phyloP scores from a whole-genome alignment of 2,797 vertebrate genomes.

The Enteromius radiatus region DNA sequence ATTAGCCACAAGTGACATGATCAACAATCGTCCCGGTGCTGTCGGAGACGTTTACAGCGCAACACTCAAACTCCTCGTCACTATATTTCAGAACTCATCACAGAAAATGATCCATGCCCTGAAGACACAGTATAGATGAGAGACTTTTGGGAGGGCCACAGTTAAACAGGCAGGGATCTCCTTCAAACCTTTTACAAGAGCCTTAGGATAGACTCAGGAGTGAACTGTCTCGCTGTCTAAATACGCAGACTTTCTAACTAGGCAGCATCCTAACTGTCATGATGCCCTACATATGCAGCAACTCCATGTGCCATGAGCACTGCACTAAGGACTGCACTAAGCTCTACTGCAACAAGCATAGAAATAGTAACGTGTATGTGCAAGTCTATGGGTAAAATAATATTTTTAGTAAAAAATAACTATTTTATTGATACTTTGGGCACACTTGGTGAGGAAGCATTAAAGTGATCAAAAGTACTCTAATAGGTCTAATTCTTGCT shows the following conservation, averaged over 20 bases:
- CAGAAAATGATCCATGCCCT: conserved; percentile 51
- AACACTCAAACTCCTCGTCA: conserved; percentile 15
- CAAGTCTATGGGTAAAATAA: no score
- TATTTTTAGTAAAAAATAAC: neutral
- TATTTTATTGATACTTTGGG: neutral
- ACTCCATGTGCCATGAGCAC: neutral
- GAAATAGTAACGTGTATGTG: neutral
- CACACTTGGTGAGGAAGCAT: neutral
- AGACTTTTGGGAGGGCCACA: conserved; percentile 26
- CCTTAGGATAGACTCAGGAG: conserved; percentile 36
- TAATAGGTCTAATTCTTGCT: neutral
- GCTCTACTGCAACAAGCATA: neutral
- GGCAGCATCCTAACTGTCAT: neutral
- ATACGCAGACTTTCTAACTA: neutral
- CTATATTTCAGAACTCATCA: conserved; percentile 48
- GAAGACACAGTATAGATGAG: conserved; percentile 43
- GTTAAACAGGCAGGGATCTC: conserved; percentile 29
- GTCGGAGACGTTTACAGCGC: conserved; percentile 43
- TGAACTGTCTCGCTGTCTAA: neutral
- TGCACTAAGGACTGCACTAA: neutral
- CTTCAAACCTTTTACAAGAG: conserved; percentile 31
- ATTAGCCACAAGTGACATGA: conserved; percentile 65
- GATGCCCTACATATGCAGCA: neutral
- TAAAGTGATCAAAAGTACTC: no score
- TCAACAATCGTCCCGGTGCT: conserved; percentile 72